Percentiles rank a stretch among this genome's conserved stretches.
Evolutionary conservation across 37 sponge, comb jelly and placozoan genomes (phyloP).

Genomic region (Spongilla lacustris): DNA sequence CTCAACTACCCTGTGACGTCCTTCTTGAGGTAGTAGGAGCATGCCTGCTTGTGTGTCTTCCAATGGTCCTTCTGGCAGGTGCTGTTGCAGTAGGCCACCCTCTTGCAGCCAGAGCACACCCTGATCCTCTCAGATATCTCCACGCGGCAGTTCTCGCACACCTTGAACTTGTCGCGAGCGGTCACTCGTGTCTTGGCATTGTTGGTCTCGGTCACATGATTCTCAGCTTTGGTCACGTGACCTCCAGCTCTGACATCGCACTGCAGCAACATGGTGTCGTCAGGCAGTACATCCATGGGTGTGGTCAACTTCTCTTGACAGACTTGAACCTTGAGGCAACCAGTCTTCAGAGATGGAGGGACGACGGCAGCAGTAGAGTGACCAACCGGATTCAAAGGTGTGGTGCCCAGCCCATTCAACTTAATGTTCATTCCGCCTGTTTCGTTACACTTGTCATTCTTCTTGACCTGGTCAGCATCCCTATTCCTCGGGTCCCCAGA

Average conservation of each 20-base stretch:
- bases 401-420: too few species aligned
- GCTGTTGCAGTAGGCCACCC: conserved; percentile 71
- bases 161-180: conserved; percentile 56
- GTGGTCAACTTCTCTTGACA: background rate
- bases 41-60: conserved; percentile 76
- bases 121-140: conserved; percentile 26
- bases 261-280: background rate
- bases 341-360: background rate
- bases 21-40: conserved; percentile 48
- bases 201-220: too few species aligned
- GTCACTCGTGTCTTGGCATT: background rate
- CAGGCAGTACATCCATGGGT: background rate
- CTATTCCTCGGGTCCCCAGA: background rate
- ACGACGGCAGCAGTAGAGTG: background rate
- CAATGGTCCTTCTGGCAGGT: conserved; percentile 73
- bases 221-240: too few species aligned
- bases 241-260: too few species aligned
- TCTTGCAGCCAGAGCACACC: conserved; percentile 64
- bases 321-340: background rate
- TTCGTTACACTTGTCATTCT: too few species aligned
- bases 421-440: too few species aligned
- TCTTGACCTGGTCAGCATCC: background rate
- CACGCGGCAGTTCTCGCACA: conserved; percentile 39
- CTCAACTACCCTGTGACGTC: conserved; percentile 3
- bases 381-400: too few species aligned